A percentile compares a stretch with the other conserved stretches of the same genome.
phyloP scores from a whole-genome alignment of 2,113 vertebrate species.

The Scomber colias region DNA sequence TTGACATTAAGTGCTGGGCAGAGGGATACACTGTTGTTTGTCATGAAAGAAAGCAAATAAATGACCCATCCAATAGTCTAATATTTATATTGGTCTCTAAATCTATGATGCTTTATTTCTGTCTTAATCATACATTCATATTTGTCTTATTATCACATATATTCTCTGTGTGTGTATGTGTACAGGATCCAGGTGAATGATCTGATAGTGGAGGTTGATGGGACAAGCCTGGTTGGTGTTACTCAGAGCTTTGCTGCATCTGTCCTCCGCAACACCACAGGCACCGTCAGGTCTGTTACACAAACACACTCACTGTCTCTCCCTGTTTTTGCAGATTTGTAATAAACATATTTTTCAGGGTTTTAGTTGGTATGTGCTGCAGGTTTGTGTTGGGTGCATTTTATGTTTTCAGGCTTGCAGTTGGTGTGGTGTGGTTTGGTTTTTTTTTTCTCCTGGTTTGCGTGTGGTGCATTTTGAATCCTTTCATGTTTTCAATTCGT shows the following conservation, averaged over 20 bases:
- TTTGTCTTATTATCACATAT: background rate
- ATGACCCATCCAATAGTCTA: no score
- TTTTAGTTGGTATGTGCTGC: constrained; percentile 15
- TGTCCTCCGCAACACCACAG: constrained; percentile 95
- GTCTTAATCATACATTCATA: no score
- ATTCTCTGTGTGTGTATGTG: background rate
- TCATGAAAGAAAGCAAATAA: no score
- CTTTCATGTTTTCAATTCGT: background rate
- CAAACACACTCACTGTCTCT: background rate
- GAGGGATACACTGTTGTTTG: no score
- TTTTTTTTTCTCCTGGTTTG: background rate
- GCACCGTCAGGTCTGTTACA: constrained; percentile 88
- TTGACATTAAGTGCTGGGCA: no score
- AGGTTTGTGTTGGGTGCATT: constrained; percentile 17
- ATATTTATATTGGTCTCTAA: no score
- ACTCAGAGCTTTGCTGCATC: constrained; percentile 96
- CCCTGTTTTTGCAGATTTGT: background rate
- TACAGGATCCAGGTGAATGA: constrained; percentile 96
- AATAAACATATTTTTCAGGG: constrained; percentile 14
- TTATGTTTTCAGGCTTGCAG: background rate
- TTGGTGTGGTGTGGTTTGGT: background rate
- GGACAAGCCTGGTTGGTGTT: constrained; percentile 95
- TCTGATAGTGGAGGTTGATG: constrained; percentile 96
- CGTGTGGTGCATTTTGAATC: background rate
- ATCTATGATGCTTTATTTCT: no score